Conservation (phyloP, 2,888 invertebrate genomes). For the Anthophora plumipes region DNA sequence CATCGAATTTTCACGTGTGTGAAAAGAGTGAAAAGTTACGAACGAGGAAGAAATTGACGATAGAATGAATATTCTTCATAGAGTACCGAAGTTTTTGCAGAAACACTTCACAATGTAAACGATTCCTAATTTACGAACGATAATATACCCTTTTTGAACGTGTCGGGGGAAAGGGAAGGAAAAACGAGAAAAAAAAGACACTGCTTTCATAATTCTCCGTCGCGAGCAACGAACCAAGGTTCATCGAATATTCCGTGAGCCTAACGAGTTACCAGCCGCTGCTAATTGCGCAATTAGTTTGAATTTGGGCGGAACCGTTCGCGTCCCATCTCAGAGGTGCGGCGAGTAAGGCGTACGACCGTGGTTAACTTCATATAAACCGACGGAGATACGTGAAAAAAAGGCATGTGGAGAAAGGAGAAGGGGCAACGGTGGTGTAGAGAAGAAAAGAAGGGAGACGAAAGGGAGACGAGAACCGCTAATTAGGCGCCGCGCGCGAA, state of each 20-base stretch:
- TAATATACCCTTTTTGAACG: neutral
- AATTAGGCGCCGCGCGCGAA: conserved; percentile 80
- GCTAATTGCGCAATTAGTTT: conserved; percentile 70
- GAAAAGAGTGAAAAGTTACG: no score
- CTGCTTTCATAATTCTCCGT: conserved; percentile 17
- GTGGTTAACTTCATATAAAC: conserved; percentile 57
- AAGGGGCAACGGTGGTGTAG: conserved; percentile 39
- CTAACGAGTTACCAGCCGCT: conserved; percentile 60
- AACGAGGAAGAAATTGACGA: no score
- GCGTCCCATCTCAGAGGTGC: conserved; percentile 36
- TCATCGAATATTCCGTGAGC: conserved; percentile 38
- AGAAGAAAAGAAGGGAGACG: conserved; percentile 38
- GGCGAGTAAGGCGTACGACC: conserved; percentile 50
- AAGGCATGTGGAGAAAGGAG: conserved; percentile 25
- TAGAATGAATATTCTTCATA: no score
- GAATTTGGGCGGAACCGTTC: conserved; percentile 68
- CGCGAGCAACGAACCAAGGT: neutral
- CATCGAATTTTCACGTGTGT: neutral
- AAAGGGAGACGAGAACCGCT: conserved; percentile 72
- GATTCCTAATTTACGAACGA: conserved; percentile 14
- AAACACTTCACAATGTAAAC: conserved; percentile 2
- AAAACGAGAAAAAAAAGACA: no score
- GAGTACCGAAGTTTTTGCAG: no score
- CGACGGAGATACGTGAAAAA: neutral
- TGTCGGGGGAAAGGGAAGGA: neutral